Evolutionary conservation across 2,797 vertebrate species (phyloP).

Genomic region (Scyliorhinus canicula): DNA sequence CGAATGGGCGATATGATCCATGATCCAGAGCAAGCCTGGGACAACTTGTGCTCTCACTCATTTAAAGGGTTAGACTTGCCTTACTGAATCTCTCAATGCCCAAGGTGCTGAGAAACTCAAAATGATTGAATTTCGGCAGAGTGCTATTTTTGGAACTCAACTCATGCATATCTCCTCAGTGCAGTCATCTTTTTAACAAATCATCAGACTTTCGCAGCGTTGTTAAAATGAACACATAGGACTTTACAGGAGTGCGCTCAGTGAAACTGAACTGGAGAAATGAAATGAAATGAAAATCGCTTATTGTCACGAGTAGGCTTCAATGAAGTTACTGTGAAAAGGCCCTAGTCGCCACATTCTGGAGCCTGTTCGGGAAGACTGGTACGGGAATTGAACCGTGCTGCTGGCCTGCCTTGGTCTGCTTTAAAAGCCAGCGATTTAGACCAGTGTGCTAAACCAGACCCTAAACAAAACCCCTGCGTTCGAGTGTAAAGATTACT

Average conservation of each 20-base stretch:
- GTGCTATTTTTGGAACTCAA: background rate
- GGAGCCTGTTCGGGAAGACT: too few relatives aligned
- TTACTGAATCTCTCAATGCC: background rate
- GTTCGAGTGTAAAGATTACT: background rate
- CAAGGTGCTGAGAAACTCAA: background rate
- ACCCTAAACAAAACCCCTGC: background rate
- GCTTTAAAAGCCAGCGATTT: too few relatives aligned
- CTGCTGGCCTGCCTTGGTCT: too few relatives aligned
- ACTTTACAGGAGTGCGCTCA: background rate
- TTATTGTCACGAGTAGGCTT: too few relatives aligned
- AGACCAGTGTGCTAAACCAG: too few relatives aligned
- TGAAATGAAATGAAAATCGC: too few relatives aligned
- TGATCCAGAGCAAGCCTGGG: background rate
- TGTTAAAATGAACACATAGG: background rate
- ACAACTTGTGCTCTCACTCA: background rate
- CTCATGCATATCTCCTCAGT: background rate
- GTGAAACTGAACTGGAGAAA: background rate
- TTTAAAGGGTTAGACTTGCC: background rate
- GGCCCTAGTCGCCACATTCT: too few relatives aligned
- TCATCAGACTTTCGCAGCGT: background rate
- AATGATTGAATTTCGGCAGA: background rate
- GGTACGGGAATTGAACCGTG: too few relatives aligned
- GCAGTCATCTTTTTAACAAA: background rate
- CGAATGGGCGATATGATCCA: too few relatives aligned
- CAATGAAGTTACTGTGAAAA: too few relatives aligned